Evolutionary conservation across 2,113 vertebrate genomes (phyloP).

Genomic region (Cyrtonyx montezumae): DNA sequence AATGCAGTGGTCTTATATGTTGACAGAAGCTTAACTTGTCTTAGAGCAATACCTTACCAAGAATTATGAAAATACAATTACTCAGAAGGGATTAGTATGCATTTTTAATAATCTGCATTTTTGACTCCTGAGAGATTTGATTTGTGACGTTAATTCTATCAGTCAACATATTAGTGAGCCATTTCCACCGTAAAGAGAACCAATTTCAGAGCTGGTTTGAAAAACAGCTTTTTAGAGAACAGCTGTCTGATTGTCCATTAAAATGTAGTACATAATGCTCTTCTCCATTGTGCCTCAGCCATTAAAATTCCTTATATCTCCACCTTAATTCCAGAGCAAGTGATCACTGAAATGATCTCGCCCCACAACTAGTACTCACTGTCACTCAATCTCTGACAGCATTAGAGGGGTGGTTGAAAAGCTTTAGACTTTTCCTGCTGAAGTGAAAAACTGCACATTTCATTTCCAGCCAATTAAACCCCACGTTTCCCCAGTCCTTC

Average conservation of each 20-base stretch:
- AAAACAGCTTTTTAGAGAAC: neutral
- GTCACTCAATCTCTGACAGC: neutral
- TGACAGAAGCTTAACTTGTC: neutral
- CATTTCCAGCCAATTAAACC: neutral
- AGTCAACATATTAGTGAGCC: neutral
- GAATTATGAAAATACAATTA: neutral
- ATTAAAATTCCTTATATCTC: neutral
- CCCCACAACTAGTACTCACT: fast-evolving
- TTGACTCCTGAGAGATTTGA: neutral
- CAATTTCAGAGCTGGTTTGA: neutral
- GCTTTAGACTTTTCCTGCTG: neutral
- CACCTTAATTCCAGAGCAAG: neutral
- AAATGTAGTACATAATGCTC: neutral
- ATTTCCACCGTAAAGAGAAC: neutral
- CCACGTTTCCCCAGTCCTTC: fast-evolving
- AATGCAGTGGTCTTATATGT: neutral
- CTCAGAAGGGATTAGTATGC: neutral
- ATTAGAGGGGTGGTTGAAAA: neutral
- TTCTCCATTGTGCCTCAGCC: neutral
- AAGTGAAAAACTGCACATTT: fast-evolving
- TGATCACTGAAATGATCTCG: neutral
- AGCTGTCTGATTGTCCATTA: neutral
- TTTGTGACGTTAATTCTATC: neutral
- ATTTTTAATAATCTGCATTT: neutral
- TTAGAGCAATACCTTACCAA: neutral